Evolutionary conservation across 23 tunicate species (phyloP), one percentile per base, ranked within the genome.

Genomic region (Ascidia mentula): DNA sequence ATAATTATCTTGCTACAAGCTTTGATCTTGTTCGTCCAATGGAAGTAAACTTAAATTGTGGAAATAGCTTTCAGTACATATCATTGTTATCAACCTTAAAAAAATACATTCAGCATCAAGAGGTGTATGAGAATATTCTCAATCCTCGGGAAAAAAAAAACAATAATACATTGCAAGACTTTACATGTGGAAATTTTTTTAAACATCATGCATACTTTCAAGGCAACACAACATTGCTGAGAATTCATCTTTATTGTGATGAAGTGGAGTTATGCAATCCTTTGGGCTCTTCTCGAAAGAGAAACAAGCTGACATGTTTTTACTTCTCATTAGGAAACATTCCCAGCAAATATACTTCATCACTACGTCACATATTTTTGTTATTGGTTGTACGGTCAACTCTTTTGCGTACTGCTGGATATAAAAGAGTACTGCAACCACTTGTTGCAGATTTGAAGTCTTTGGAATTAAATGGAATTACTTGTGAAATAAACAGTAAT

Each of bases 241-340:
- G 35, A 34, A 34, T 71, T 71, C 74, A 71, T 18, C 30, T 71
- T 28, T 71, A 71, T 31, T 71, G 38, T 71, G 74, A 71, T 18
- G 74, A 71, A 71, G 17, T 71, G 38, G 74, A 71, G 32, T 6
- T 71, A 22, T 71, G 74, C 74, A 71, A 71, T 31, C 74, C 74
- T 28, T 71, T 71, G 38, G 74, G 74, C 8, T 7, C 74, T 4
- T 71, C 74, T 17, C 38, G 38, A 22, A 33, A 34, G 18, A 71
- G 32, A 18, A 71, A 71, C 30, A 71, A 71, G 38, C 39, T 71
- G 17, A 34, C 74, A 28, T 71, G 74, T 36, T 71, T 71, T 18
- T 71, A 71, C 39, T 71, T 71, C 13, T 71, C 32, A 28, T 34
- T 71, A 36, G 74, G 74, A 34, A 71, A 71, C 13, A 71, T 71